Percentiles rank a stretch among this genome's conserved stretches.
Conservation (phyloP, 2,113 vertebrate species). For the Suricata suricatta region DNA sequence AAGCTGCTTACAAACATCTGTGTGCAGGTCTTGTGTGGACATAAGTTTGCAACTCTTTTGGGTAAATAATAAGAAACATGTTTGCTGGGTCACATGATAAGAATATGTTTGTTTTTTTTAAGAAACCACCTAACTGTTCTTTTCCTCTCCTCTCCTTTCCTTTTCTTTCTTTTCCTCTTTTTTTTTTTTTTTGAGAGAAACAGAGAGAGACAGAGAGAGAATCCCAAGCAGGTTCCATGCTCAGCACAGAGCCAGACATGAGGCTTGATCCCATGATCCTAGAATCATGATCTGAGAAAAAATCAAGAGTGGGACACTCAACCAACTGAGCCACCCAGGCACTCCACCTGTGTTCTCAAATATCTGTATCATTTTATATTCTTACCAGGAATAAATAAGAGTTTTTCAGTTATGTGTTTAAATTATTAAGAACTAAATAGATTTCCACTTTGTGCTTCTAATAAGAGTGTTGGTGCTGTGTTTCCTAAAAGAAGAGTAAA, state of each 20-base stretch:
- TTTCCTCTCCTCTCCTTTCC: too few species aligned
- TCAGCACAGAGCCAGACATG: too few species aligned
- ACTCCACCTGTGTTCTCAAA: neutral
- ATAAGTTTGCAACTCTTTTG: neutral
- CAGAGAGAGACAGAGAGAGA: too few species aligned
- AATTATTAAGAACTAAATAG: neutral
- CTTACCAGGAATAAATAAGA: neutral
- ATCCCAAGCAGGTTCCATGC: too few species aligned
- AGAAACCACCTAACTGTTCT: neutral
- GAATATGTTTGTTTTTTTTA: neutral
- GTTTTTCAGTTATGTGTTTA: neutral
- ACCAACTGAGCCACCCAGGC: too few species aligned
- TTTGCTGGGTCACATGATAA: neutral
- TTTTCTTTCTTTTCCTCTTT: too few species aligned
- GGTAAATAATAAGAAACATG: neutral
- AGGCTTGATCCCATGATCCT: too few species aligned
- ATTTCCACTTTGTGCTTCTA: neutral
- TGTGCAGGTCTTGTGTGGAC: neutral
- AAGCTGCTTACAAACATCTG: neutral
- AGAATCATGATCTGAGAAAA: too few species aligned
- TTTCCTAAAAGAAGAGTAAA: neutral
- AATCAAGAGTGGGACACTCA: too few species aligned
- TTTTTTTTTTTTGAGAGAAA: too few species aligned
- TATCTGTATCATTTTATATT: neutral
- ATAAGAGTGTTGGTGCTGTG: neutral